Evolutionary conservation across 2,888 invertebrate genomes (phyloP).

Genomic region (Cryptophagus acutangulus): DNA sequence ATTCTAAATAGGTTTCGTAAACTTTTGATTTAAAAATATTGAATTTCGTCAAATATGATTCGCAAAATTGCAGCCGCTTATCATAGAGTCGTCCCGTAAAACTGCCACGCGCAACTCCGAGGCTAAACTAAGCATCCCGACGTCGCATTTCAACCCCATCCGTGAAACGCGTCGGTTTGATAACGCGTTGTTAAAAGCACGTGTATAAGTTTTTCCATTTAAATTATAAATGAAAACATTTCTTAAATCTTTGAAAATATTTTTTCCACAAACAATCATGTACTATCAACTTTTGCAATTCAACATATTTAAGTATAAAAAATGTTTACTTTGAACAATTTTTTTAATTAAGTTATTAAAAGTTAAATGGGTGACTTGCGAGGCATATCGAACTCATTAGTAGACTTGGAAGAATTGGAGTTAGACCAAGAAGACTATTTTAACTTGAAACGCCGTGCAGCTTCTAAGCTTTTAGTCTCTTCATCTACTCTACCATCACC

Average conservation of each 20-base stretch:
- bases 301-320: no score
- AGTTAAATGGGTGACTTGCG: constrained; percentile 24
- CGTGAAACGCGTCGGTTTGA: constrained; percentile 14
- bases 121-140: constrained; percentile 32
- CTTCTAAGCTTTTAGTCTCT: not conserved
- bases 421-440: constrained; percentile 21
- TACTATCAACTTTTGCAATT: no score
- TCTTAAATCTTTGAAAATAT: constrained; percentile 4
- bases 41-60: no score
- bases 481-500: constrained; percentile 9
- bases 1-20: no score
- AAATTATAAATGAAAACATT: no score
- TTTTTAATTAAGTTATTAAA: not conserved
- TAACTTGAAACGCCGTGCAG: constrained; percentile 11
- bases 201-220: no score
- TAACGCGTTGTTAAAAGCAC: no score
- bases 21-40: no score
- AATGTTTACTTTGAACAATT: constrained; percentile 1
- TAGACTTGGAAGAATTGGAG: constrained; percentile 20
- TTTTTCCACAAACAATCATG: no score
- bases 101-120: constrained; percentile 32
- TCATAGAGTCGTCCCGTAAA: constrained; percentile 24
- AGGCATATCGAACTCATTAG: constrained; percentile 18
- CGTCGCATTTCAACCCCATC: constrained; percentile 21
- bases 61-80: constrained; percentile 32